Conservation (phyloP, 1,140 invertebrate genomes). For the Euschistus heros region DNA sequence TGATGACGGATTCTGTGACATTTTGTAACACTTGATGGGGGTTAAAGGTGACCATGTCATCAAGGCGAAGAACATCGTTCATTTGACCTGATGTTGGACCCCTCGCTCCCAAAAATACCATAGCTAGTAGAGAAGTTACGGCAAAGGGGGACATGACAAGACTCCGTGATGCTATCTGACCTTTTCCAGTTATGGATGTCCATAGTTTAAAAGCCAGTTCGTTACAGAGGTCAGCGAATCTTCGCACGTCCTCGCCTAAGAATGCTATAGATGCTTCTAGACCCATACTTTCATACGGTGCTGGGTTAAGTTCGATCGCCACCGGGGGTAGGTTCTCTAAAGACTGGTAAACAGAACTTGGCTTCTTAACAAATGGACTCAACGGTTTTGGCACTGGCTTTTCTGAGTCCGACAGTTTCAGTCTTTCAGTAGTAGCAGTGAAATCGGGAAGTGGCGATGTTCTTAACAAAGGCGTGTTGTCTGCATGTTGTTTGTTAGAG, state of each 20-base stretch:
- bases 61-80: constrained; percentile 72
- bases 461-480: neutral
- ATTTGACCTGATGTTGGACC: constrained; percentile 81
- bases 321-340: constrained; percentile 24
- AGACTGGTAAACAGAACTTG: constrained; percentile 4
- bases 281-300: constrained; percentile 52
- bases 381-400: constrained; percentile 15
- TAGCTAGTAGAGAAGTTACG: constrained; percentile 68
- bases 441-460: neutral
- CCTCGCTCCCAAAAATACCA: constrained; percentile 77
- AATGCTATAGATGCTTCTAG: constrained; percentile 58
- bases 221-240: constrained; percentile 67
- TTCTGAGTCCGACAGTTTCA: constrained; percentile 17
- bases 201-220: constrained; percentile 72
- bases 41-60: constrained; percentile 79
- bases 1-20: constrained; percentile 61
- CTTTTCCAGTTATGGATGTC: constrained; percentile 53
- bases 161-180: constrained; percentile 59
- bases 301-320: constrained; percentile 42
- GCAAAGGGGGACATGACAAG: constrained; percentile 76
- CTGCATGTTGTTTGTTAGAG: neutral
- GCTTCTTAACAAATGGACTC: constrained; percentile 23
- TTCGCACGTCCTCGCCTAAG: constrained; percentile 54
- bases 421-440: constrained; percentile 28
- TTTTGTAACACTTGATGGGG: constrained; percentile 75